These are phyloP conservation scores for Hapalemur alaotrensis DNA, from an alignment of 2,797 vertebrate species.

Conservation along the genomic window DNA sequence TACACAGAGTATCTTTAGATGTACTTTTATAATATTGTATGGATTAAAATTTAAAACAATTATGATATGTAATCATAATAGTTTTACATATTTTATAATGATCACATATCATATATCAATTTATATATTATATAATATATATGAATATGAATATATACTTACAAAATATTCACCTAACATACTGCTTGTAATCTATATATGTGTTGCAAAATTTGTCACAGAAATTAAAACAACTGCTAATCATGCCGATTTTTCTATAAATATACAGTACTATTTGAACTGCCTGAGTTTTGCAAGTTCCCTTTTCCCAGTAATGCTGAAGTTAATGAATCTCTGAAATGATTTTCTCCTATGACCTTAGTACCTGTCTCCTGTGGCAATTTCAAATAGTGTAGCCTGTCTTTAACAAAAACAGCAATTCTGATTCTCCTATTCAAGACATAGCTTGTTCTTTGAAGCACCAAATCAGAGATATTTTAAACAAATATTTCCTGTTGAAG, in stretches of 20 bases:
- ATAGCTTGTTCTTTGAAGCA: not conserved
- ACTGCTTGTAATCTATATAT: not conserved
- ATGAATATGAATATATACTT: not conserved
- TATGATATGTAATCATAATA: not conserved
- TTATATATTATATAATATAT: not conserved
- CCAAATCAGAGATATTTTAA: slow-evolving; percentile 34
- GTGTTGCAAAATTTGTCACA: not conserved
- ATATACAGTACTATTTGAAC: rapidly evolving
- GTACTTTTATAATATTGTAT: not conserved
- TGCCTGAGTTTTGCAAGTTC: not conserved
- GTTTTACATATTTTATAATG: not conserved
- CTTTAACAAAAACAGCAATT: not conserved
- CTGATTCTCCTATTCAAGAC: not conserved
- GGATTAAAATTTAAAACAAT: not conserved
- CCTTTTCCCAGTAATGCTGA: not conserved
- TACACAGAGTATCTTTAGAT: not conserved
- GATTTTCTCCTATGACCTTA: not conserved
- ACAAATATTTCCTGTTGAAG: not conserved
- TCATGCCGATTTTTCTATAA: not conserved
- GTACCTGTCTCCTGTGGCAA: not conserved
- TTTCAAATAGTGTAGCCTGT: rapidly evolving
- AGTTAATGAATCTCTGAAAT: not conserved
- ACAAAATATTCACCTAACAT: not conserved
- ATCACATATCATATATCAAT: not conserved
- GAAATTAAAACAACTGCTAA: not conserved